Percentiles rank a stretch among this genome's conserved stretches.
Conservation (phyloP, 2,888 invertebrate species). For the Plagodis pulveraria region DNA sequence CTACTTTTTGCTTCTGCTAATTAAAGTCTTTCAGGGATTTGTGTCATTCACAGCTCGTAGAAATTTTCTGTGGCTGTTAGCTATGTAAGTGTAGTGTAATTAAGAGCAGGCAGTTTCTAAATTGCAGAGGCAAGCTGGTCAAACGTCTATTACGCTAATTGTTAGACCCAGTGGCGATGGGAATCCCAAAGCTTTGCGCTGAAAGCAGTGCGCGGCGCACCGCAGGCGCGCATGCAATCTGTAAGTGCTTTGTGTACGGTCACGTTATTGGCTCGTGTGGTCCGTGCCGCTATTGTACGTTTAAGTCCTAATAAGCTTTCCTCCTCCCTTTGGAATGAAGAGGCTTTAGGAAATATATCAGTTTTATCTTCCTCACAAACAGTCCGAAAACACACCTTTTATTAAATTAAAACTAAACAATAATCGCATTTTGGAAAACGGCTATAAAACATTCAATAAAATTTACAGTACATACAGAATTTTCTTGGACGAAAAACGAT, state of each 20-base stretch:
- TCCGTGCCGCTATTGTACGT: constrained; percentile 43
- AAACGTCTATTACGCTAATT: constrained; percentile 66
- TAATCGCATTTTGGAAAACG: too few species aligned
- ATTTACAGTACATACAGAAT: too few species aligned
- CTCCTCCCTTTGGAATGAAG: too few species aligned
- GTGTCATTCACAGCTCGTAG: too few species aligned
- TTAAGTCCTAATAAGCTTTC: constrained; percentile 38
- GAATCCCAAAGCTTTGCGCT: constrained; percentile 59
- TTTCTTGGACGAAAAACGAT: too few species aligned
- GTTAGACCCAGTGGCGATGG: constrained; percentile 46
- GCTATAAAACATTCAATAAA: too few species aligned
- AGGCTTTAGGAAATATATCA: too few species aligned
- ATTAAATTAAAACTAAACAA: too few species aligned
- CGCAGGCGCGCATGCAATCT: constrained; percentile 63
- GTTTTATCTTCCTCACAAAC: too few species aligned
- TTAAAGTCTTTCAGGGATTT: neutral
- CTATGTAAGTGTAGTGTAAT: constrained; percentile 12
- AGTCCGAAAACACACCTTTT: too few species aligned
- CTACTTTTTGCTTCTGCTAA: constrained; percentile 16
- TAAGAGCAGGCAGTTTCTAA: constrained; percentile 40
- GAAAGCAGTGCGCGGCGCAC: constrained; percentile 53
- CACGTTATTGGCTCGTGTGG: constrained; percentile 57
- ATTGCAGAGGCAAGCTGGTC: constrained; percentile 44
- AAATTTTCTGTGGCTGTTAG: too few species aligned
- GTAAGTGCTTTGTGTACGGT: constrained; percentile 62